phyloP scores from a whole-genome alignment of 2,888 invertebrate genomes.

The Pterostichus niger region DNA sequence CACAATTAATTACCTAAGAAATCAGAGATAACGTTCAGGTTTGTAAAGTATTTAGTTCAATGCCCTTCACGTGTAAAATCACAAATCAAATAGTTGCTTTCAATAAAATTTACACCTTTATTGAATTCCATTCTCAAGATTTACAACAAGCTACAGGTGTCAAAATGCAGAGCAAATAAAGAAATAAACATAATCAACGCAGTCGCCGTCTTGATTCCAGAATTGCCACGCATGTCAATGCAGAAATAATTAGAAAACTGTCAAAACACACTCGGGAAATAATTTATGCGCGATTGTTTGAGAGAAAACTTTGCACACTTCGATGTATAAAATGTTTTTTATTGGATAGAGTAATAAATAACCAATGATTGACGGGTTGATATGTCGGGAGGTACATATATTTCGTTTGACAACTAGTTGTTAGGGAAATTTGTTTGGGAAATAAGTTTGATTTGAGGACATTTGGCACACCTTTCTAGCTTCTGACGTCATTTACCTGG shows the following conservation, averaged over 20 bases:
- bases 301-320: slow-evolving; percentile 40
- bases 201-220: slow-evolving; percentile 2
- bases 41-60: background rate
- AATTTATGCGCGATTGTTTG: slow-evolving; percentile 58
- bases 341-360: slow-evolving; percentile 23
- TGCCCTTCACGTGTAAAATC: background rate
- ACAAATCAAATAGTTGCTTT: background rate
- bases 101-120: slow-evolving; percentile 14
- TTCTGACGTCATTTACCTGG: background rate
- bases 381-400: slow-evolving; percentile 13
- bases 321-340: slow-evolving; percentile 45
- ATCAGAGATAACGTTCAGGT: too few relatives aligned
- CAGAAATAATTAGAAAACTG: slow-evolving; percentile 52
- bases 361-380: slow-evolving; percentile 28
- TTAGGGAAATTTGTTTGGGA: slow-evolving; percentile 25
- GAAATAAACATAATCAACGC: slow-evolving; percentile 28
- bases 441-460: slow-evolving; percentile 18
- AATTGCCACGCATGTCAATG: slow-evolving; percentile 36
- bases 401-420: slow-evolving; percentile 41
- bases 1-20: too few relatives aligned
- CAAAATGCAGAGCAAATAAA: slow-evolving; percentile 29
- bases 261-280: slow-evolving; percentile 32
- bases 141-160: slow-evolving; percentile 38
- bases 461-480: slow-evolving; percentile 13
- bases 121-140: slow-evolving; percentile 17